Evolutionary conservation across 2,888 invertebrate genomes (phyloP), one percentile per base, ranked within the genome.

Genomic region (Syritta pipiens): DNA sequence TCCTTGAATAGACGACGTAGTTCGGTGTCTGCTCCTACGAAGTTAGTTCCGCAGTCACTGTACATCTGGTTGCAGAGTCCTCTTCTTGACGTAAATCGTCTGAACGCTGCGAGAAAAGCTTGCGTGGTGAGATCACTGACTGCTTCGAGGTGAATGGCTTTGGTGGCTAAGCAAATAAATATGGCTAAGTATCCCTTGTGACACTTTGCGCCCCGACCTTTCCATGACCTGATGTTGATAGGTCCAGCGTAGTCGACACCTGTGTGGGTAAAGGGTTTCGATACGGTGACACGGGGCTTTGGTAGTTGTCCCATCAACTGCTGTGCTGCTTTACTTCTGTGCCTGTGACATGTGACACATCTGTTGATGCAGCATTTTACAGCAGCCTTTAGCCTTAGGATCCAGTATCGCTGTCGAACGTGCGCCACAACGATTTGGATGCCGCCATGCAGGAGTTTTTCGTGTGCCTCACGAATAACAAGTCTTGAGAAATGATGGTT

Each of bases 1-100:
- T 4, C 10, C 6, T 48, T 55, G 12, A 55, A 19, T n/a, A 55
- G n/a, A n/a, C n/a, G n/a, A n/a, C n/a, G n/a, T n/a, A n/a, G n/a
- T n/a, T n/a, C n/a, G n/a, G n/a, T n/a, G n/a, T 81, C 49, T 0
- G 86, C 85, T 7, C 85, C 86, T 3, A 83, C 57, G 35, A 86
- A 85, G 24, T 83, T 85, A 0, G 83, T 84, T 4, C 85, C 85
- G 55, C 83, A 82, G 46, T 86, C 86, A n/a, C n/a, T n/a, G n/a
- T n/a, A n/a, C n/a, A n/a, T n/a, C n/a, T n/a, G n/a, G n/a, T n/a
- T n/a, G n/a, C n/a, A n/a, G n/a, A n/a, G n/a, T n/a, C n/a, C n/a
- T n/a, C n/a, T n/a, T n/a, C n/a, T n/a, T n/a, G n/a, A n/a, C n/a
- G n/a, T n/a, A n/a, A 86, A 85, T 6, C 86, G 53, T 7, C 71